A percentile compares a stretch with the other conserved stretches of the same genome.
Evolutionary conservation across 2,888 invertebrate species (phyloP).

Genomic region (Oligia strigilis): DNA sequence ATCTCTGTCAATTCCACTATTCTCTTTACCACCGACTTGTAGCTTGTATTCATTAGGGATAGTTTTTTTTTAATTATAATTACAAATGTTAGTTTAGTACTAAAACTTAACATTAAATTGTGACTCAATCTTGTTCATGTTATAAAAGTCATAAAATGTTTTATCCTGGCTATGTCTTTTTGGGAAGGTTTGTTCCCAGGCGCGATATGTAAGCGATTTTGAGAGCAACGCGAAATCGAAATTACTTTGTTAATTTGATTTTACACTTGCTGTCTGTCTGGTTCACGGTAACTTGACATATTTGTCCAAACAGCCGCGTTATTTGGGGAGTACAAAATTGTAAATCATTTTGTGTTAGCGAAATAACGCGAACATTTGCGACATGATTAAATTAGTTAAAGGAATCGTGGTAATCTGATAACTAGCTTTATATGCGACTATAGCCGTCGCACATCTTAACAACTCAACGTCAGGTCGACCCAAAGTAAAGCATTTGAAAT

Average conservation of each 20-base stretch:
- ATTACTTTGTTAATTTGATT: slow-evolving; percentile 13
- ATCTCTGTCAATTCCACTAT: slow-evolving; percentile 64
- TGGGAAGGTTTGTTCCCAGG: neutral
- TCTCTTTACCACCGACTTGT: slow-evolving; percentile 68
- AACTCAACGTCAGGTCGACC: neutral
- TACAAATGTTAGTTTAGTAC: slow-evolving; percentile 57
- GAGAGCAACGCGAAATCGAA: neutral
- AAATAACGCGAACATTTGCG: neutral
- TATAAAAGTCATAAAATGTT: slow-evolving; percentile 43
- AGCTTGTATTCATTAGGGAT: slow-evolving; percentile 64
- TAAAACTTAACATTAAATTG: slow-evolving; percentile 52
- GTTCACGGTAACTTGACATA: neutral
- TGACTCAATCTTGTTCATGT: slow-evolving; percentile 58
- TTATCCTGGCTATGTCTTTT: slow-evolving; percentile 23
- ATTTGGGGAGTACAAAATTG: neutral
- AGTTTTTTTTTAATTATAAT: slow-evolving; percentile 63
- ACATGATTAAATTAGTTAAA: slow-evolving; percentile 47
- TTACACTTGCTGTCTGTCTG: neutral
- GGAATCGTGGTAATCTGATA: slow-evolving; percentile 49
- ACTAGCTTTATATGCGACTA: slow-evolving; percentile 28
- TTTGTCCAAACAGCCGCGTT: neutral
- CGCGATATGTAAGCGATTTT: neutral
- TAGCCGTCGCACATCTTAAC: neutral
- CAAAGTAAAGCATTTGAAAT: slow-evolving; percentile 16
- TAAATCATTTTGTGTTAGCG: neutral